Evolutionary conservation across 2,888 invertebrate species (phyloP).

Genomic region (Smittia sp.): DNA sequence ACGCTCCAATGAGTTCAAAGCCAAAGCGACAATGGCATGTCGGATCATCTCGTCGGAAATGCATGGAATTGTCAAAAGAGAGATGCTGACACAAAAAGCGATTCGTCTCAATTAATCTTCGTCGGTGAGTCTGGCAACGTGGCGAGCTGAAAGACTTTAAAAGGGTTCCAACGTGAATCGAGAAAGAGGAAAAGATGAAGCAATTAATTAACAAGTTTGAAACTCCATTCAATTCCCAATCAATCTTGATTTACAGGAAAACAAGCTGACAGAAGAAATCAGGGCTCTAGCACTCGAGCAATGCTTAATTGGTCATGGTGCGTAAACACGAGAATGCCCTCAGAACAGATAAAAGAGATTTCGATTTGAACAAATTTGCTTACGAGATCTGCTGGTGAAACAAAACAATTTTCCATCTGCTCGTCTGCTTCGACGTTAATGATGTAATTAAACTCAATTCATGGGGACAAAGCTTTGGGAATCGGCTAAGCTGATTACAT

Average conservation of each 20-base stretch:
- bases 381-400: neutral
- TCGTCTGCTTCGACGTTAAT: too few species aligned
- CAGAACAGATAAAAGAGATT: neutral
- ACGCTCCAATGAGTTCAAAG: neutral
- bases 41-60: slow-evolving; percentile 1
- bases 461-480: too few species aligned
- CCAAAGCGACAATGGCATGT: neutral
- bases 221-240: slow-evolving; percentile 14
- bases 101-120: neutral
- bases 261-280: neutral
- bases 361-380: slow-evolving; percentile 12
- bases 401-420: neutral
- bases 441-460: too few species aligned
- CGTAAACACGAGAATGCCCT: neutral
- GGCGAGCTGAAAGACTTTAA: neutral
- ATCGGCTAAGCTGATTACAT: too few species aligned
- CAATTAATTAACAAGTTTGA: slow-evolving; percentile 32
- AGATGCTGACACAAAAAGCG: too few species aligned
- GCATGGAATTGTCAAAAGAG: neutral
- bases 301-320: slow-evolving; percentile 3
- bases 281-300: neutral
- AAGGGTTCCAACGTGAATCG: neutral
- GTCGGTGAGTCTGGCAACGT: slow-evolving; percentile 9
- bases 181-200: slow-evolving; percentile 15
- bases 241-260: slow-evolving; percentile 1